Evolutionary conservation across 2,797 vertebrate species (phyloP), one percentile per base, ranked within the genome.

Genomic region (Urocyon cinereoargenteus): DNA sequence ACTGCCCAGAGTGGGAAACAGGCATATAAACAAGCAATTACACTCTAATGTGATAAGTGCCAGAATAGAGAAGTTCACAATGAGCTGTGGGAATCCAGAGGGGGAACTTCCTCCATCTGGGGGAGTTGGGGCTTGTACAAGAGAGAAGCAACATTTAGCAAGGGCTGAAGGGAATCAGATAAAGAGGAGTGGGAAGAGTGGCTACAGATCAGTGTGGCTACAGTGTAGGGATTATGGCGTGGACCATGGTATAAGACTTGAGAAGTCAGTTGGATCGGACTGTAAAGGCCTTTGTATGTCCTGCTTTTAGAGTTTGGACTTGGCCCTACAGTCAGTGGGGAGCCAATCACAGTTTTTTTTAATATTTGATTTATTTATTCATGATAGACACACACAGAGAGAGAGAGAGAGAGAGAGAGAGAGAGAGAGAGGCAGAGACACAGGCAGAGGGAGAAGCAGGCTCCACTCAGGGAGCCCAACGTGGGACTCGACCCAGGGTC

Each of bases 121-220:
- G 26, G 72, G 72, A 77, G 51, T n/a, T 62, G 51, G 45, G 77
- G 51, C 70, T 13, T 14, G 0, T 15, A 2, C 34, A 79, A 21
- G 57, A 82, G 49, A 97, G 82, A 92, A 72, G 40, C 91, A 95
- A 86, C 94, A 93, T 88, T 92, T 90, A 97, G 77, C 92, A 89
- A n/a, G 45, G 73, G 22, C 66, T 70, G 11, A 7, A 61, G 26
- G 62, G 31, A 90, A 73, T 70, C 66, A 95, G 97, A 98, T 94
- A 96, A 93, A 77, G 45, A 96, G 22, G n/a, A 53, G 45, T 70
- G 13, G 45, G 51, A 64, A 87, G 87, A 96, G 36, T 96, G 40
- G 53, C 26, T 84, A n/a, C 40, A 78, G 22, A 55, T 90, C 92
- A 88, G 15, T 91, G 85, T 82, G 45, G 83, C 82, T 96, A 95